A percentile compares a stretch with the other conserved stretches of the same genome.
Conservation (phyloP, 1,140 invertebrate genomes). For the Atta colombica region DNA sequence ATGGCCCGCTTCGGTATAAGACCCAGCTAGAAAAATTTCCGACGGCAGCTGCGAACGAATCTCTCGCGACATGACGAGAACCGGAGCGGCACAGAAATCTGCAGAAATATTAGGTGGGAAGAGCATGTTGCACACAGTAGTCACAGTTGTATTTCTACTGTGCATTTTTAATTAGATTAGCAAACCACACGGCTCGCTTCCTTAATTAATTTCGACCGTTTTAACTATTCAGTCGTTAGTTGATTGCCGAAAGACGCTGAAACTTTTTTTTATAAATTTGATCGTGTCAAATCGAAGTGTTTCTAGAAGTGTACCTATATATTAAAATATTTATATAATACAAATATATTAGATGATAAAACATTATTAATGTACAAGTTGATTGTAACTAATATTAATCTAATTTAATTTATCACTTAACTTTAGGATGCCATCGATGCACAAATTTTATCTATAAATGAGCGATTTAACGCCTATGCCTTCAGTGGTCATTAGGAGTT, state of each 20-base stretch:
- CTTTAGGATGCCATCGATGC: too few species aligned
- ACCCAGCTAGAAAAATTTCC: slow-evolving; percentile 78
- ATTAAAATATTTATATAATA: background rate
- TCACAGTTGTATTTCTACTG: slow-evolving; percentile 5
- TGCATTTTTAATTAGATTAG: slow-evolving; percentile 64
- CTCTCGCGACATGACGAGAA: slow-evolving; percentile 55
- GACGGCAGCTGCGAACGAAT: slow-evolving; percentile 70
- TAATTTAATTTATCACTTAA: slow-evolving; percentile 2
- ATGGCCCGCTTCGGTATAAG: slow-evolving; percentile 77
- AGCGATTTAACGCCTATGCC: too few species aligned
- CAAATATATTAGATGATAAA: background rate
- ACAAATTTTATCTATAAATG: too few species aligned
- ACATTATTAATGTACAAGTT: background rate
- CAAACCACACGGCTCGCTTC: background rate
- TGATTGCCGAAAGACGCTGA: background rate
- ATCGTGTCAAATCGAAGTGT: background rate
- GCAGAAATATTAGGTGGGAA: slow-evolving; percentile 67
- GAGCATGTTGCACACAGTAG: slow-evolving; percentile 19
- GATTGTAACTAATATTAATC: background rate
- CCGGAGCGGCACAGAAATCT: slow-evolving; percentile 51
- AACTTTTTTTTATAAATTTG: background rate
- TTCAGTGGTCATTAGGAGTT: too few species aligned
- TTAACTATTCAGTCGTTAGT: background rate
- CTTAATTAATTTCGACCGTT: background rate
- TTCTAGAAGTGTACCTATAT: too few species aligned